Evolutionary conservation across 2,113 vertebrate genomes (phyloP).

Genomic region (Ploceus nigricollis): DNA sequence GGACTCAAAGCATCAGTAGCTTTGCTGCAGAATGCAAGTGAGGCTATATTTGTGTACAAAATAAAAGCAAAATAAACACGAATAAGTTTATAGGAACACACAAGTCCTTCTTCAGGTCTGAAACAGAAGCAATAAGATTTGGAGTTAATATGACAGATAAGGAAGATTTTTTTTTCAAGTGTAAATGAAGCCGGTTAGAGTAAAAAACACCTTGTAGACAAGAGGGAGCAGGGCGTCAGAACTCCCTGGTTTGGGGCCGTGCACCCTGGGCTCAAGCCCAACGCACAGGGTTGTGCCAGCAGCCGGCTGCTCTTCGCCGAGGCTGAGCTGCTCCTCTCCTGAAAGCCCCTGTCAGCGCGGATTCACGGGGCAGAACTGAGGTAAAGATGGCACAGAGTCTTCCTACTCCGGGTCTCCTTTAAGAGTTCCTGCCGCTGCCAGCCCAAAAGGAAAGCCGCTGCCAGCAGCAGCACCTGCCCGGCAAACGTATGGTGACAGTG

Average conservation of each 20-base stretch:
- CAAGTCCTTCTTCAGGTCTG: background rate
- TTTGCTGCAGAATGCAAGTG: background rate
- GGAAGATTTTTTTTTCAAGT: background rate
- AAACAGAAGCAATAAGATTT: background rate
- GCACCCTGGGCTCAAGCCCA: rapidly evolving
- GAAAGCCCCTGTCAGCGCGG: rapidly evolving
- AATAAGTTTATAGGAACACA: background rate
- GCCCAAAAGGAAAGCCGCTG: background rate
- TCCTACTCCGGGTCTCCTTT: background rate
- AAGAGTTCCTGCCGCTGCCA: background rate
- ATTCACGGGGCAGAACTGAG: background rate
- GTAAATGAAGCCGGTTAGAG: background rate
- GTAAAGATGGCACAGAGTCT: background rate
- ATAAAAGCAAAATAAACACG: background rate
- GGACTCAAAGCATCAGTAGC: background rate
- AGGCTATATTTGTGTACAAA: background rate
- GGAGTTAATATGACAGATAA: background rate
- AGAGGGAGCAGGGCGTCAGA: background rate
- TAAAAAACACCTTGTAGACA: background rate
- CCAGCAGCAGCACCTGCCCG: background rate
- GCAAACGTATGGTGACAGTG: background rate
- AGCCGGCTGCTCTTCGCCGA: rapidly evolving
- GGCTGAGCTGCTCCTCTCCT: background rate
- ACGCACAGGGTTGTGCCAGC: rapidly evolving
- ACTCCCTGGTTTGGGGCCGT: rapidly evolving